These are phyloP conservation scores for Agelastica alni DNA, from an alignment of 2,888 invertebrate species.

Conservation along the genomic window DNA sequence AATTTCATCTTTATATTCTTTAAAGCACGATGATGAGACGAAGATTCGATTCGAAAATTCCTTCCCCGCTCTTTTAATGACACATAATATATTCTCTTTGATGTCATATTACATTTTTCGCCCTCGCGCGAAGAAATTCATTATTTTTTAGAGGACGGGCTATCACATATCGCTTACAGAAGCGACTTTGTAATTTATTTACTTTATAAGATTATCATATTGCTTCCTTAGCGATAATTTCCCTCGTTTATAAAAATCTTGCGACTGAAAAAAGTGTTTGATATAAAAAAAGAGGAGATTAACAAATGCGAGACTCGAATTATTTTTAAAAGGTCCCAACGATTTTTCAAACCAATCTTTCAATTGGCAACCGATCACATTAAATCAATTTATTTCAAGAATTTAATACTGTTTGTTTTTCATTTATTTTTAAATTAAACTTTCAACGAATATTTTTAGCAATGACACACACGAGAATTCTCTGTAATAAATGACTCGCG, in stretches of 20 bases:
- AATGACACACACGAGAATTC: no score
- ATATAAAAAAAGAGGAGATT: no score
- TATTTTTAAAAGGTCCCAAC: no score
- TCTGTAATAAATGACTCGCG: no score
- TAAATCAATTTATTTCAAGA: no score
- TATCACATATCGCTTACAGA: conserved; percentile 35
- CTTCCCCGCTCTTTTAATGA: conserved; percentile 32
- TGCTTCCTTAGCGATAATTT: conserved; percentile 38
- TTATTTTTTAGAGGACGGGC: conserved; percentile 40
- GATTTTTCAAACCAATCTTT: no score
- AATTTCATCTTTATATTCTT: conserved; percentile 22
- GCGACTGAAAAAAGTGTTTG: not conserved
- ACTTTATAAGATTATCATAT: conserved; percentile 44
- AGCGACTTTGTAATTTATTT: conserved; percentile 41
- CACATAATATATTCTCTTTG: conserved; percentile 44
- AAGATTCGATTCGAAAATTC: conserved; percentile 24
- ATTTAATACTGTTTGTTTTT: no score
- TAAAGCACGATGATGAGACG: conserved; percentile 1
- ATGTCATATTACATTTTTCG: conserved; percentile 45
- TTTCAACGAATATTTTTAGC: no score
- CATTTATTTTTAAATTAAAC: no score
- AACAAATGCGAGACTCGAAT: no score
- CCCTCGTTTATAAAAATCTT: conserved; percentile 6
- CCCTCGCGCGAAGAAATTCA: conserved; percentile 40
- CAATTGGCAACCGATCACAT: no score